Base-by-base conservation (phyloP, 2,888 invertebrate species). In the Chrysolina oricalcia region DNA sequence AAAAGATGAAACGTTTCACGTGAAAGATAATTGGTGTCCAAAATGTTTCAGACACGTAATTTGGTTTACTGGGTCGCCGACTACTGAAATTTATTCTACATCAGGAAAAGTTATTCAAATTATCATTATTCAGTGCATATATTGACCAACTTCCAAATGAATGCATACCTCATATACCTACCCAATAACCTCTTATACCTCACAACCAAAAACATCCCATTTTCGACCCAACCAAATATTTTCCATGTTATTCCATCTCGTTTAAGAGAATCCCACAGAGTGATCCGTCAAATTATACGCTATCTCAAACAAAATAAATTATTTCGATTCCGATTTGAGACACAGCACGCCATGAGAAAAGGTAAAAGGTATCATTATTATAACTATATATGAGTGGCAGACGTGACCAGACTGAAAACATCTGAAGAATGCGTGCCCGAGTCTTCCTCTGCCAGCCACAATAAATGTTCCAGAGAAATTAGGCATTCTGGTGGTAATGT, bases 311-410 rank as follows among this genome's bases (percentile, higher is more conserved):
- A 79, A 81, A 81, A 79, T 81, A 80, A 78, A 80, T 80, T 77
- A 80, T 80, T 82, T 77, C 77, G 76, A 81, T 78, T 83, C 82
- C 79, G 83, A 84, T 83, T 84, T 83, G 81, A 83, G 81, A 81
- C 82, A 81, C 82, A 81, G 79, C 82, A 81, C 80, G 78, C 78
- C 81, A 82, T 79, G 81, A 78, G 81, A 83, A 80, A 80, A 80
- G 79, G 79, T 79, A 79, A 79, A 83, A 81, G 82, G 83, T 84
- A 84, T 84, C 83, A 84, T 85, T 84, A 85, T 83, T 82, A 82
- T 83, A 83, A 85, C 83, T 83, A 84, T 83, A 82, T 80, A 81
- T 83, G 83, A 83, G 82, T 82, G 80, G 81, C 75, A 81, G 81
- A 85, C 83, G 84, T 85, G 84, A 85, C 81, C 82, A 74, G 83